Conservation (phyloP, 2,113 vertebrate species). For the Hydrolagus affinis region DNA sequence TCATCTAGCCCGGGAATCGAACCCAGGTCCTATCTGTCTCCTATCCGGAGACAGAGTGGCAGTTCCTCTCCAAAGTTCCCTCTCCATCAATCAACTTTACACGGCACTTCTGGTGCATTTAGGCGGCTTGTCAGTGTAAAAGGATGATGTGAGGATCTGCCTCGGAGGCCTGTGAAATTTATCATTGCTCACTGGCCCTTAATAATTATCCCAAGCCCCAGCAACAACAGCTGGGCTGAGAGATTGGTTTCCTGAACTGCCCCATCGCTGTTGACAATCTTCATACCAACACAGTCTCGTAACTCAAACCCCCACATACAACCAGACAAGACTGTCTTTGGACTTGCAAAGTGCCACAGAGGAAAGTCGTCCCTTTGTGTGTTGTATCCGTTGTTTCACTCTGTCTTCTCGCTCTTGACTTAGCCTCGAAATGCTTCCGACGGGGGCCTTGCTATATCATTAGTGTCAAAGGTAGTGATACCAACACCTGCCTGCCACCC, state of each 20-base stretch:
- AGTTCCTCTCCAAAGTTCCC: no score
- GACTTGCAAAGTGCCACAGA: not conserved
- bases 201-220: constrained; percentile 8
- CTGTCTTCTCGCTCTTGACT: no score
- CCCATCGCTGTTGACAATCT: constrained; percentile 19
- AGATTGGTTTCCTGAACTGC: constrained; percentile 7
- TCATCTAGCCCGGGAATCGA: no score
- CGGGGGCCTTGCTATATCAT: no score
- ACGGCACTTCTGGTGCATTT: constrained; percentile 9
- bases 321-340: not conserved
- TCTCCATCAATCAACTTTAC: not conserved
- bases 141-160: constrained; percentile 7
- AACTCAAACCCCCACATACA: constrained; percentile 5
- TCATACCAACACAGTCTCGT: constrained; percentile 12
- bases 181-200: not conserved
- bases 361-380: no score
- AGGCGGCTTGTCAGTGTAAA: constrained; percentile 20
- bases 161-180: constrained; percentile 6
- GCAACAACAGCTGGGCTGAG: constrained; percentile 7
- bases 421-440: no score
- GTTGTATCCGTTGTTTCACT: no score
- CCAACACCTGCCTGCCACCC: no score
- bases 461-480: no score
- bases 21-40: no score
- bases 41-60: not conserved